Conservation (phyloP, 2,888 invertebrate species). For the Nudaria mundana region DNA sequence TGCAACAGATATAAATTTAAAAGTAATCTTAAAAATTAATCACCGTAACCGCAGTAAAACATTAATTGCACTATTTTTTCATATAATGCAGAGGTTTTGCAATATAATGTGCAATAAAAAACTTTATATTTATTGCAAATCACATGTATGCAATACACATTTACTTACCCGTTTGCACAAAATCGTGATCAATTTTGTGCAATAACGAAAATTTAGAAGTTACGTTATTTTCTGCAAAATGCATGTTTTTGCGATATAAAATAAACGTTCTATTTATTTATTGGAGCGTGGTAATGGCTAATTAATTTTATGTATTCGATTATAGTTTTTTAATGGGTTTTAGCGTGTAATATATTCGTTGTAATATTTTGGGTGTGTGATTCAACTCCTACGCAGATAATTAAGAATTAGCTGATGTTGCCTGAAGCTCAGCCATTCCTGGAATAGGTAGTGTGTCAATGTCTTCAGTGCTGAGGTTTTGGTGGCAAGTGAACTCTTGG, state of each 20-base stretch:
- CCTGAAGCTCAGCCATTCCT: no score
- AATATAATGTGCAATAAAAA: slow-evolving; percentile 23
- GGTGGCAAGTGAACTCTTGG: no score
- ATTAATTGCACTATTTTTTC: neutral
- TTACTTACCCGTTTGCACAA: slow-evolving; percentile 2
- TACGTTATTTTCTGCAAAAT: slow-evolving; percentile 20
- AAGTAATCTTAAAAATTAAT: neutral
- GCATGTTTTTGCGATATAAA: slow-evolving; percentile 28
- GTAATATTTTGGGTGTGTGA: no score
- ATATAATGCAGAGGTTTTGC: slow-evolving; percentile 9
- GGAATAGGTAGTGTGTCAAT: no score
- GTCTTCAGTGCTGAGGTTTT: no score
- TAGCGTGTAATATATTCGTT: no score
- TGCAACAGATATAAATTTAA: no score
- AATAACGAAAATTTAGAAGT: slow-evolving; percentile 17
- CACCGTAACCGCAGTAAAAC: neutral
- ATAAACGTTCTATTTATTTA: slow-evolving; percentile 20
- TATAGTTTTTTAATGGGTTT: neutral
- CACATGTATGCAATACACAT: slow-evolving; percentile 1
- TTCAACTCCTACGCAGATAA: no score
- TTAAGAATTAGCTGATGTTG: no score
- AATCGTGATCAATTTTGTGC: slow-evolving; percentile 17
- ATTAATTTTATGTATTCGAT: neutral
- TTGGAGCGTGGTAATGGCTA: slow-evolving; percentile 22
- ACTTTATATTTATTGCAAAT: slow-evolving; percentile 20